These are phyloP conservation scores for Teleogryllus occipitalis DNA, from an alignment of 1,140 invertebrate species.

Conservation along the genomic window DNA sequence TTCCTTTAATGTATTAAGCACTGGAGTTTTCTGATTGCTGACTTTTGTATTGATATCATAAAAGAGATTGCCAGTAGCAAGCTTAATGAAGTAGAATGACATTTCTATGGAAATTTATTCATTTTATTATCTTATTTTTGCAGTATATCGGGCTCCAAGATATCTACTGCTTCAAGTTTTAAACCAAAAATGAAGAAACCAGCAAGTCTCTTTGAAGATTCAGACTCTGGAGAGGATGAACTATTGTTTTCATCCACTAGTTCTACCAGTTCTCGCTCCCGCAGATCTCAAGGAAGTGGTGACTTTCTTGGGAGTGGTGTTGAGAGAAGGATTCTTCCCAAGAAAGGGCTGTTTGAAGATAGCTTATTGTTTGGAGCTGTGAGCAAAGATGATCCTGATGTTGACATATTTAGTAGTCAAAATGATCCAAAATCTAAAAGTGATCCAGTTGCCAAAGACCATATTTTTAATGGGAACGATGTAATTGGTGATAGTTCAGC, in stretches of 20 bases:
- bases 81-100: too few species aligned
- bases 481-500: background rate
- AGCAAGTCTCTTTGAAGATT: background rate
- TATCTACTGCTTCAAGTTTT: background rate
- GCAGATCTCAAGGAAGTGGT: slow-evolving; percentile 12
- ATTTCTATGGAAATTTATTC: too few species aligned
- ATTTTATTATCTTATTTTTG: too few species aligned
- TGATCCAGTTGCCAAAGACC: background rate
- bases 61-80: too few species aligned
- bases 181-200: background rate
- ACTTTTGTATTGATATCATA: too few species aligned
- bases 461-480: background rate
- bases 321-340: background rate
- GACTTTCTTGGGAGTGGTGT: background rate
- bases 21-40: too few species aligned
- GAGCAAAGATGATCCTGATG: slow-evolving; percentile 3
- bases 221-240: slow-evolving; percentile 14
- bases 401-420: slow-evolving; percentile 7
- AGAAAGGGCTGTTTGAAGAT: background rate
- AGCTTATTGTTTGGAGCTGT: background rate
- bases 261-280: slow-evolving; percentile 7
- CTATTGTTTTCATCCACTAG: slow-evolving; percentile 2
- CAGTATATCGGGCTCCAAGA: too few species aligned
- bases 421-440: background rate
- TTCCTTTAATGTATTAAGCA: too few species aligned